Evolutionary conservation across 2,797 vertebrate genomes (phyloP).

Genomic region (Semotilus atromaculatus): DNA sequence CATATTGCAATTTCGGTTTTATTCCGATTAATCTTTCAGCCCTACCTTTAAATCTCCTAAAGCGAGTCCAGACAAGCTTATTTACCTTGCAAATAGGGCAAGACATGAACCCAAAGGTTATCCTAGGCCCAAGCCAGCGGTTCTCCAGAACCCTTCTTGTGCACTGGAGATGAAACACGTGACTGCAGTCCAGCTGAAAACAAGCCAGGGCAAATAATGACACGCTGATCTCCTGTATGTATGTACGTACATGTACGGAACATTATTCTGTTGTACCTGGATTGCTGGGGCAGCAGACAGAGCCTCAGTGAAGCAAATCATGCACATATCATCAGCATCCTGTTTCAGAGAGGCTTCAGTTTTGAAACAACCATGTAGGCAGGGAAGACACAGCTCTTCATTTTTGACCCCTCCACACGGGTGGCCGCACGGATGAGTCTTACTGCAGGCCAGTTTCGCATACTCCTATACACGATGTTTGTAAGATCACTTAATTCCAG

Average conservation of each 20-base stretch:
- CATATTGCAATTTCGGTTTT: background rate
- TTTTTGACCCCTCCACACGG: constrained; percentile 97
- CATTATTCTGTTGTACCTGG: constrained; percentile 79
- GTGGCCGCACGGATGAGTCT: constrained; percentile 94
- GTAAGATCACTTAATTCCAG: background rate
- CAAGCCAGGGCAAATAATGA: constrained; percentile 21
- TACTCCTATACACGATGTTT: constrained; percentile 83
- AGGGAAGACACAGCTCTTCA: constrained; percentile 92
- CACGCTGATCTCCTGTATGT: background rate
- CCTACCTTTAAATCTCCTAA: constrained; percentile 14
- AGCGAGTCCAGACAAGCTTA: background rate
- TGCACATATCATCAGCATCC: constrained; percentile 99
- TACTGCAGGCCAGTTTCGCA: constrained; percentile 94
- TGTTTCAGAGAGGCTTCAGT: constrained; percentile 90
- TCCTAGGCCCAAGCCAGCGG: constrained; percentile 97
- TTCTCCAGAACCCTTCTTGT: constrained; percentile 96
- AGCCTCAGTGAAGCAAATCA: constrained; percentile 99
- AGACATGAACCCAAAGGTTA: constrained; percentile 98
- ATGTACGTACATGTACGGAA: background rate
- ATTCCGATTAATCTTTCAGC: background rate
- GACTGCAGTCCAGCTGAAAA: constrained; percentile 95
- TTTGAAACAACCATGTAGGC: constrained; percentile 96
- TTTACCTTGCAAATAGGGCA: constrained; percentile 99
- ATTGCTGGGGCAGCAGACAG: constrained; percentile 97
- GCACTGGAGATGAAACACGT: constrained; percentile 98